Base-by-base conservation (phyloP, 2,113 vertebrate genomes). In the Hydrochoerus hydrochaeris region DNA sequence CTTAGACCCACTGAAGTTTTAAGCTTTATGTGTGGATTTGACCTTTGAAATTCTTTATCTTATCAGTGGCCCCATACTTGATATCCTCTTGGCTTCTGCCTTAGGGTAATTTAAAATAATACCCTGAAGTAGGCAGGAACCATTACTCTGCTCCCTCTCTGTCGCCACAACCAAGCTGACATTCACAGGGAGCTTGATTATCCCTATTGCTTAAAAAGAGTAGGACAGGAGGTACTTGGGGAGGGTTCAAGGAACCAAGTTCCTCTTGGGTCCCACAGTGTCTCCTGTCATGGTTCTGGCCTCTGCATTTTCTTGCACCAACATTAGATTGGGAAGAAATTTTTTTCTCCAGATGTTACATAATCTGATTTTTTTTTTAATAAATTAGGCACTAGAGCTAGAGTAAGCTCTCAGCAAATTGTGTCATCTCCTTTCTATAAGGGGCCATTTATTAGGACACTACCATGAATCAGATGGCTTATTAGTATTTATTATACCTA, bases 351-450 rank as follows among this genome's bases (percentile, higher is more conserved):
- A 91, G 24, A 28, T 85, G 8, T 41, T 91, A 49, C 3, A 91
- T 77, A 58, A 69, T 60, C 46, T 69, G 30, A 13, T 57, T 83
- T 73, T 88, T 91, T 26, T 60, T 52, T 52, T 52, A 52, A 35
- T 82, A 77, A 54, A 52, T 60, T 54, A 82, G 65, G 44, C 4
- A 28, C 41, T 67, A n/a, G 28, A 52, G 24, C 30, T 63, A 73
- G 57, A 69, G 88, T 54, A 96, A 9, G 4, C 14, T 86, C 24
- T 89, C 62, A 57, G 69, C 78, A 88, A 91, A 91, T 69, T 86
- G 30, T 67, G 6, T 65, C 52, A 28, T 54, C 19, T 65, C 26
- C 10, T 4, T 83, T 84, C 44, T 58, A 58, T 87, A 88, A 88
- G 63, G 14, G 30, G 30, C 32, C 32, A 46, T 44, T 86, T 54